Base-by-base conservation (phyloP, 2,888 invertebrate species). In the Galerucella pusilla region DNA sequence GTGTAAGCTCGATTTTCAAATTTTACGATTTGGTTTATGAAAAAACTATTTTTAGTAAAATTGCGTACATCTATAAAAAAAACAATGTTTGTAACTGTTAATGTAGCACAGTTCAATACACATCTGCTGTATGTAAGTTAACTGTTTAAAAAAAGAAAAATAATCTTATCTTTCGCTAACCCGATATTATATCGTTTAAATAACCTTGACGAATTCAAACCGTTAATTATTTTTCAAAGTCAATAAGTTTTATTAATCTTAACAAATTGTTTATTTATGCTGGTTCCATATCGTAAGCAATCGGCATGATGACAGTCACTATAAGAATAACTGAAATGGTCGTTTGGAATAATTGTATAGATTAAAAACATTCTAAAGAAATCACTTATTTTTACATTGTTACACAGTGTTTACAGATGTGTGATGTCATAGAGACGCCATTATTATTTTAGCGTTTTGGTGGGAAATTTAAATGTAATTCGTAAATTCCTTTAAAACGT, bases 11-110 rank as follows among this genome's bases (percentile, higher is more conserved):
- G 25, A 12, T 45, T 64, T 64, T 73, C 63, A 63, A 74, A 65
- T 59, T 52, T 65, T 14, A 68, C 68, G 57, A 61, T 59, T n/a
- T 54, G 35, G 42, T 73, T 73, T 25, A 63, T 73, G 45, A 20
- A 57, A 60, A 54, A 68, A 68, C 57, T 73, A 64, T 67, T 68
- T 73, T 68, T 42, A 63, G 77, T 42, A n/a, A 63, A 35, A 14
- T 35, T 63, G 6, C 42, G 42, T n/a, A 63, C 14, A 3, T 9
- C n/a, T 57, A 4, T 14, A 9, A 42, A 45, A 16, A 16, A 49
- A 35, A 52, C 49, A 9, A 42, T 52, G 10, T 67, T 67, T 52
- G 52, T 52, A 42, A 10, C 35, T 63, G 63, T 63, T 35, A 67
- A 64, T 35, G 42, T 14, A 64, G n/a, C n/a, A 45, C 45, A 9